phyloP scores from a whole-genome alignment of 2,888 invertebrate genomes.

The Cordylochernes scorpioides region DNA sequence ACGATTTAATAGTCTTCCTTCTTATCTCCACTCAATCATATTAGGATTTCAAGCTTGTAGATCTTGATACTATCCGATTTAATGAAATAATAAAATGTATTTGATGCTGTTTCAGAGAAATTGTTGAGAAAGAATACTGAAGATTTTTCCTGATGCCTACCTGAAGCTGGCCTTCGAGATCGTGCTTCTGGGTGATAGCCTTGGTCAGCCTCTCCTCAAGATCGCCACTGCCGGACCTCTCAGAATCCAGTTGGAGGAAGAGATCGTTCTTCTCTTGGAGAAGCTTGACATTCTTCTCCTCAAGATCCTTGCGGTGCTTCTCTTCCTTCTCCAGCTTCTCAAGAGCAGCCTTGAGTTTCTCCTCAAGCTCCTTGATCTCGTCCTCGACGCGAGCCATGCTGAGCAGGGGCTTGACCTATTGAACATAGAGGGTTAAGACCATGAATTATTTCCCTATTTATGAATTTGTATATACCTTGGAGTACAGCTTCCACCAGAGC shows the following conservation, averaged over 20 bases:
- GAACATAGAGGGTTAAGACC: no score
- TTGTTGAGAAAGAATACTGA: no score
- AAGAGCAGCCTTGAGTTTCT: conserved; percentile 79
- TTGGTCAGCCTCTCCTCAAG: conserved; percentile 78
- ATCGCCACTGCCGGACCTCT: conserved; percentile 70
- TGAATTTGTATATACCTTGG: conserved; percentile 31
- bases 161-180: conserved; percentile 74
- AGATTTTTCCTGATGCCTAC: conserved; percentile 30
- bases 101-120: no score
- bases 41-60: no score
- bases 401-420: conserved; percentile 73
- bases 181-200: conserved; percentile 78
- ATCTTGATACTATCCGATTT: no score
- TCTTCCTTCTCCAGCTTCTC: conserved; percentile 81
- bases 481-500: conserved; percentile 99
- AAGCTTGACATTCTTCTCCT: conserved; percentile 70
- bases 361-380: conserved; percentile 91
- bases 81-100: no score
- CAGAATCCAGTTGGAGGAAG: conserved; percentile 61
- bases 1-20: no score
- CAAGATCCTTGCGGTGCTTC: conserved; percentile 85
- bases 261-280: conserved; percentile 80
- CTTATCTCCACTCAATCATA: no score
- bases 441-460: background rate
- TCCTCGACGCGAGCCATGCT: conserved; percentile 96